These are phyloP conservation scores for Pelochelys cantorii DNA, from an alignment of 2,797 vertebrate species.

Conservation along the genomic window DNA sequence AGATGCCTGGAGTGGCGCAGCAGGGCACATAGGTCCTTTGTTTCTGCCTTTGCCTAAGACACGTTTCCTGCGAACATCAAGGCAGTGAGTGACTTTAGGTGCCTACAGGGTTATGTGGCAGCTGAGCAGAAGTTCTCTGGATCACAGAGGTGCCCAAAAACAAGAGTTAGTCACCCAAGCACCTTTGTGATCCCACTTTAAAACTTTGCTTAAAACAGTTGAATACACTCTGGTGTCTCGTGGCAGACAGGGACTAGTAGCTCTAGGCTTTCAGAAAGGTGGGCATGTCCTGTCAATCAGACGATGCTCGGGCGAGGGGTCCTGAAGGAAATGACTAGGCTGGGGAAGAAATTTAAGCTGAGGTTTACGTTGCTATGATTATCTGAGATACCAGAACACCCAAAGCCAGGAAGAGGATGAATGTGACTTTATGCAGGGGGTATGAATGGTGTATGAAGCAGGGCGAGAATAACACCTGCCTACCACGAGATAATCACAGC, in stretches of 20 bases:
- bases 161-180: too few species aligned
- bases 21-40: too few species aligned
- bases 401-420: not conserved
- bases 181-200: not conserved
- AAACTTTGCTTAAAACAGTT: not conserved
- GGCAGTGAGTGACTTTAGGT: not conserved
- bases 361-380: not conserved
- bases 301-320: not conserved
- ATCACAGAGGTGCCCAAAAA: too few species aligned
- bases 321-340: not conserved
- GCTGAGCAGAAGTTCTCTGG: not conserved
- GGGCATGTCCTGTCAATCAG: not conserved
- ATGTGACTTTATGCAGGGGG: accelerated
- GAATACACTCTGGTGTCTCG: not conserved
- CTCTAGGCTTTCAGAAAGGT: not conserved
- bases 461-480: not conserved
- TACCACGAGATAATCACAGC: not conserved
- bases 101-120: not conserved
- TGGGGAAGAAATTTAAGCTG: not conserved
- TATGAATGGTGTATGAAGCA: accelerated
- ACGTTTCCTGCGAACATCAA: not conserved
- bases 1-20: not conserved
- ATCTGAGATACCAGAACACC: not conserved
- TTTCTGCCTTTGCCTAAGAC: too few species aligned
- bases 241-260: not conserved